A percentile compares a stretch with the other conserved stretches of the same genome.
Evolutionary conservation across 2,797 vertebrate genomes (phyloP).

Genomic region (Melanogrammus aeglefinus): DNA sequence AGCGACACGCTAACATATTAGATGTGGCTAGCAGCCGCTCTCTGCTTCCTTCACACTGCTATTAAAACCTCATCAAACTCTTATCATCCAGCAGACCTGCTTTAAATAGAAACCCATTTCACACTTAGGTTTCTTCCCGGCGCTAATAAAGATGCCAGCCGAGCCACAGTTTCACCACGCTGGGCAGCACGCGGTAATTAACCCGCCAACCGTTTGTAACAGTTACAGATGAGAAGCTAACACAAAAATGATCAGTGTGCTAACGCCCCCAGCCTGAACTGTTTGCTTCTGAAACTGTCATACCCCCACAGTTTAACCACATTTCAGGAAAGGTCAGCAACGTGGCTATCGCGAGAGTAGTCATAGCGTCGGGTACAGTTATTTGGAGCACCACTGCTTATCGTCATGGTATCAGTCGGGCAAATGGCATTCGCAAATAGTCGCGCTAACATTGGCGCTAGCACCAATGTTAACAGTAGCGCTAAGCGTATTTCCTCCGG

Average conservation of each 20-base stretch:
- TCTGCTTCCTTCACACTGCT: background rate
- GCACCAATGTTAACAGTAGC: background rate
- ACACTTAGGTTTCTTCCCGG: background rate
- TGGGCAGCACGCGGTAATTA: background rate
- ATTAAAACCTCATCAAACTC: conserved; percentile 1
- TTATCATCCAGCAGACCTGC: background rate
- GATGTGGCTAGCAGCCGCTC: background rate
- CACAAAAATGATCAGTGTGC: background rate
- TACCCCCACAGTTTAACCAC: background rate
- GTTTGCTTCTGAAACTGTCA: background rate
- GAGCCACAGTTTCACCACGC: background rate
- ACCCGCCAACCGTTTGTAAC: background rate
- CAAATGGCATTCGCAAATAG: background rate
- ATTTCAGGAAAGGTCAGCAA: background rate
- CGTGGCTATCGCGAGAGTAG: background rate
- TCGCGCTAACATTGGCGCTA: too few species aligned
- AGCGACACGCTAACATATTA: background rate
- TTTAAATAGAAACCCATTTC: conserved; percentile 39
- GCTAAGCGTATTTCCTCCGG: background rate
- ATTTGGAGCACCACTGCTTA: background rate
- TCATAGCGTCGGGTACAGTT: background rate
- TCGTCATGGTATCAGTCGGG: background rate
- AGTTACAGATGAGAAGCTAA: background rate
- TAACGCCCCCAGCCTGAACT: too few species aligned
- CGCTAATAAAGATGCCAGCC: background rate